Percentiles rank a stretch among this genome's conserved stretches.
phyloP scores from a whole-genome alignment of 1,140 invertebrate species.

The Mya arenaria region DNA sequence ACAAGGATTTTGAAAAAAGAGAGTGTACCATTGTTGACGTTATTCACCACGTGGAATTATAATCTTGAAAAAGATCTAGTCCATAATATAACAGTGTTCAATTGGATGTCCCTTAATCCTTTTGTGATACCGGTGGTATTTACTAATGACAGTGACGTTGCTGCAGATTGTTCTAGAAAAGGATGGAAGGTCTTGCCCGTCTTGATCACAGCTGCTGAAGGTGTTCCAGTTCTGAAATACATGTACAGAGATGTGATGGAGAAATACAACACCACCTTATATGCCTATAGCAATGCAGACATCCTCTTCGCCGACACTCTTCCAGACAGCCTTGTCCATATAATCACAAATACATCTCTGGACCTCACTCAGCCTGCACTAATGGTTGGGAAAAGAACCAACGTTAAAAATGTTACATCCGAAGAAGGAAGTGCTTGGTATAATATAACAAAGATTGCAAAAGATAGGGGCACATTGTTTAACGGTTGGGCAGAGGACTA shows the following conservation, averaged over 20 bases:
- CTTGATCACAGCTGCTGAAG: constrained; percentile 38
- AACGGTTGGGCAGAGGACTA: constrained; percentile 66
- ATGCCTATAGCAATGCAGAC: constrained; percentile 64
- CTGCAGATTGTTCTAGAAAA: constrained; percentile 16
- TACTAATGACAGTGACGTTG: constrained; percentile 41
- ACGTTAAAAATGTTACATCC: constrained; percentile 60
- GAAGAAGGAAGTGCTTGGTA: constrained; percentile 55
- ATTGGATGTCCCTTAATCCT: constrained; percentile 61
- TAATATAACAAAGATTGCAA: constrained; percentile 45
- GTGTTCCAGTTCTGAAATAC: constrained; percentile 64
- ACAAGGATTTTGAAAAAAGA: too few relatives aligned
- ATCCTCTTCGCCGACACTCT: constrained; percentile 62
- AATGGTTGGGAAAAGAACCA: constrained; percentile 58
- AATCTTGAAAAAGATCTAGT: constrained; percentile 52
- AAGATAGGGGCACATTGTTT: constrained; percentile 58
- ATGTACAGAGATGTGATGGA: constrained; percentile 63
- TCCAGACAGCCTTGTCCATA: constrained; percentile 44
- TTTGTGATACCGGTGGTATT: constrained; percentile 59
- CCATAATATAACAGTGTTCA: constrained; percentile 61
- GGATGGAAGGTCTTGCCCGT: constrained; percentile 55
- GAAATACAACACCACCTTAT: constrained; percentile 57
- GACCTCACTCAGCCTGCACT: constrained; percentile 45
- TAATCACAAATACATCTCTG: constrained; percentile 20
- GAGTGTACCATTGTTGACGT: constrained; percentile 57
- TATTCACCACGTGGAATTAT: constrained; percentile 59